Percentiles rank a stretch among this genome's conserved stretches.
Evolutionary conservation across 2,113 vertebrate genomes (phyloP).

Genomic region (Rostratula benghalensis): DNA sequence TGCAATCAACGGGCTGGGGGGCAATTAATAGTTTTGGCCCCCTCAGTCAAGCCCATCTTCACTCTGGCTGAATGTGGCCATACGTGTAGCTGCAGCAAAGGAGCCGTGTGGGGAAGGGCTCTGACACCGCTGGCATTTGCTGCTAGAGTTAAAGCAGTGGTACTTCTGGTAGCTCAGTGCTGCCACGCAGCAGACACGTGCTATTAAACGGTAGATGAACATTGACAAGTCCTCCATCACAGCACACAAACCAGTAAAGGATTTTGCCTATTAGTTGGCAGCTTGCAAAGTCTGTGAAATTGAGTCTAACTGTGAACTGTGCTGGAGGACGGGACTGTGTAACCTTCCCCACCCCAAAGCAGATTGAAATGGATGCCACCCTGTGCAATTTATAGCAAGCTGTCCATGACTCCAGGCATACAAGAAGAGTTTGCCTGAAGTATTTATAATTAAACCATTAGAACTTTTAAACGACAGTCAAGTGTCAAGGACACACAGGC

Average conservation of each 20-base stretch:
- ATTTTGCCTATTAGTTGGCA: background rate
- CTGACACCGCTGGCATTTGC: fast-evolving
- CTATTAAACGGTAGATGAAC: background rate
- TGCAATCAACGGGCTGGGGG: fast-evolving
- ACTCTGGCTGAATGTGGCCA: fast-evolving
- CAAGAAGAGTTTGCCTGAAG: background rate
- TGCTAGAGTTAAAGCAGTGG: fast-evolving
- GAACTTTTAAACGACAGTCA: background rate
- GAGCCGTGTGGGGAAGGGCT: background rate
- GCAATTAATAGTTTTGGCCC: background rate
- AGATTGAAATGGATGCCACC: background rate
- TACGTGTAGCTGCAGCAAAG: background rate
- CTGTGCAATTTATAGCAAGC: background rate
- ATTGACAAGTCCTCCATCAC: fast-evolving
- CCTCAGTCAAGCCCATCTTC: background rate
- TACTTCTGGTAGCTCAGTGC: background rate
- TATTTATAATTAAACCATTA: background rate
- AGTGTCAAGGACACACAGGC: background rate
- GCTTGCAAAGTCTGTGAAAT: background rate
- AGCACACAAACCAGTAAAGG: background rate
- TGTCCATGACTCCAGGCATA: background rate
- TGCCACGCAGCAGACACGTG: fast-evolving
- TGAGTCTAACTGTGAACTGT: background rate
- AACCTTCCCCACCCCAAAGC: background rate
- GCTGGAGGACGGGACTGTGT: background rate